Evolutionary conservation across 2,113 vertebrate genomes (phyloP), one percentile per base, ranked within the genome.

Genomic region (Neopipo cinnamomea): DNA sequence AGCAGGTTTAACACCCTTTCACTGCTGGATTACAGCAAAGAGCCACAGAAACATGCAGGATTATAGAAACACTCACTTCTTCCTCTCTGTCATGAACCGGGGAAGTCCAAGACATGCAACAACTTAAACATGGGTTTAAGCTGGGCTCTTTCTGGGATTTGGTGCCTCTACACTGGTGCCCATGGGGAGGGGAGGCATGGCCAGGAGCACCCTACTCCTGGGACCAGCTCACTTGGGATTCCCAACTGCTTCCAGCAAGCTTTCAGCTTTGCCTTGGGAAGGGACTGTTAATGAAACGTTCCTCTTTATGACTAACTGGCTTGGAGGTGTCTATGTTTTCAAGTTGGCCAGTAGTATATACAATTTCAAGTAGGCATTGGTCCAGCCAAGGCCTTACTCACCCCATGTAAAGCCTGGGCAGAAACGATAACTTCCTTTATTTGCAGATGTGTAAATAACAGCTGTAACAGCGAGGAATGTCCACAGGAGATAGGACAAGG

Each of bases 311-410:
- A 73, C 58, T 73, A 75, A 81, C 13, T 81, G 68, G 23, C 70
- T 91, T 11, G 1, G 65, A 74, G 35, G 33, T 72, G 66, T 52
- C 87, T 78, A 0, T 46, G 28, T 75, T 89, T 91, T 92, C 39
- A 67, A 49, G 72, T 2, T 84, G 80, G 58, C 42, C 68, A 56
- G 73, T 39, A 74, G 87, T 52, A 77, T 18, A 58, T 21, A 81
- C 41, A 58, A 25, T 89, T 95, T 71, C 23, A 42, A 46, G 35
- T 0, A 77, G 55, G 28, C 65, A 78, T 59, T 71, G 31, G 24
- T 82, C 56, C 91, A 83, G 62, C 62, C 70, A 85, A 47, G 20
- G 15, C 66, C 14, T 94, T 89, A 78, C 56, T 95, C 77, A 82
- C 63, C 7, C 33, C 17, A 5, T 5, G 23, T 11, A 65, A 81